Evolutionary conservation across 2,113 vertebrate genomes (phyloP), one percentile per base, ranked within the genome.

Genomic region (Elephas maximus): DNA sequence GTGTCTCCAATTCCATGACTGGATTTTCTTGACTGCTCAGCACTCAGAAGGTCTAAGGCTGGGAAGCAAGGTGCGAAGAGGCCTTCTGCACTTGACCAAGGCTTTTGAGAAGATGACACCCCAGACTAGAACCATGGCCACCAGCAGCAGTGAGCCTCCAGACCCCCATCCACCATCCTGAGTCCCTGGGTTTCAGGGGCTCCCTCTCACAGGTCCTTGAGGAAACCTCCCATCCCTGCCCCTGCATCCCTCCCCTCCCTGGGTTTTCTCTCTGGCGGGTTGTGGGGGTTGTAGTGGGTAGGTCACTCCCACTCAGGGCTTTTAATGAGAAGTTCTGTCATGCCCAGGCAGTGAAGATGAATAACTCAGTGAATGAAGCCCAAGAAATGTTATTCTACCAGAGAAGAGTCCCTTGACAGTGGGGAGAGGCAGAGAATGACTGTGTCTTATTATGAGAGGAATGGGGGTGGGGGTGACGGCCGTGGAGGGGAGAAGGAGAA

Each of bases 341-440:
- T 93, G 57, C 53, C 60, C 53, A 94, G 33, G 73, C 37, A 88
- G 53, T 8, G 44, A 84, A 81, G 86, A 94, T 96, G 93, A 97
- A 96, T 95, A 96, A 96, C 96, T 97, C 84, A 96, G 88, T 86
- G 76, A 96, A 95, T 85, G 88, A 78, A 85, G 77, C 81, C 41
- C 81, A 89, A 62, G 88, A 82, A 93, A 93, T 88, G 62, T 93
- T 92, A 77, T 77, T 90, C n/a, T 92, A 96, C 92, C 77, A 71
- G 48, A 81, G 65, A 78, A 81, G n/a, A 53, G 20, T 96, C 78
- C 53, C 63, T 86, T 60, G 82, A 96, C 78, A 94, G n/a, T 89
- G 67, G 78, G 48, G 85, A 88, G 78, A 96, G 53, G 73, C 88
- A 94, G 73, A 92, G 57, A 84, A 41, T 4, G 41, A 7, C 23